Conservation (phyloP, 2,113 vertebrate species). For the Entomyzon cyanotis region DNA sequence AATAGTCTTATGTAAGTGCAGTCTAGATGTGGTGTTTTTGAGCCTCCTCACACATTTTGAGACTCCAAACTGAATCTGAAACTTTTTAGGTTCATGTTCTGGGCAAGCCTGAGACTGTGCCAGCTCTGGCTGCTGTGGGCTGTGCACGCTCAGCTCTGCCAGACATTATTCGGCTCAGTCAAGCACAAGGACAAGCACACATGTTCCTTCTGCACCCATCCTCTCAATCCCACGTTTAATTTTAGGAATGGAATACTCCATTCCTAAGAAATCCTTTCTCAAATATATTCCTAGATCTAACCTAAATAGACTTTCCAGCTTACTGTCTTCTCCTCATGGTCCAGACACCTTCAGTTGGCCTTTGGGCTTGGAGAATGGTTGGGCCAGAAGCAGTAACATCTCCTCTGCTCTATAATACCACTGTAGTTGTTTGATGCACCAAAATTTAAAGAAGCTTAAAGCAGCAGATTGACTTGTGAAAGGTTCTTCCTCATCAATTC, state of each 20-base stretch:
- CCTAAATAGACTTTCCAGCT: neutral
- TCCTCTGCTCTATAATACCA: neutral
- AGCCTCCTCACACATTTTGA: neutral
- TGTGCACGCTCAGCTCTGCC: neutral
- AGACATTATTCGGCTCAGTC: neutral
- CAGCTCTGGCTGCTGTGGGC: neutral
- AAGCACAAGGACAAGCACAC: neutral
- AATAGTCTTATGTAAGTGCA: slow-evolving; percentile 9
- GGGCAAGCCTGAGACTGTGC: neutral
- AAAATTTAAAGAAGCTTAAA: neutral
- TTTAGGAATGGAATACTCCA: neutral
- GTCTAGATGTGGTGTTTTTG: neutral
- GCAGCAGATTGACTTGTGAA: neutral
- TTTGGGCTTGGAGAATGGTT: neutral
- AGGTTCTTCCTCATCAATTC: neutral
- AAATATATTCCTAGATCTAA: neutral
- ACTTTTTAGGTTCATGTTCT: slow-evolving; percentile 4
- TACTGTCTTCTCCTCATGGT: neutral
- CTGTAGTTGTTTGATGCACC: neutral
- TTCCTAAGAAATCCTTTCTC: neutral
- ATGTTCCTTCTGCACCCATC: neutral
- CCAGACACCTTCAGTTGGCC: neutral
- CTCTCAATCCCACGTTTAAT: neutral
- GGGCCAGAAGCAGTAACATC: neutral
- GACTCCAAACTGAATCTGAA: neutral